Percentiles rank a stretch among this genome's conserved stretches.
Evolutionary conservation across 2,113 vertebrate genomes (phyloP).

Genomic region (Lutjanus erythropterus): DNA sequence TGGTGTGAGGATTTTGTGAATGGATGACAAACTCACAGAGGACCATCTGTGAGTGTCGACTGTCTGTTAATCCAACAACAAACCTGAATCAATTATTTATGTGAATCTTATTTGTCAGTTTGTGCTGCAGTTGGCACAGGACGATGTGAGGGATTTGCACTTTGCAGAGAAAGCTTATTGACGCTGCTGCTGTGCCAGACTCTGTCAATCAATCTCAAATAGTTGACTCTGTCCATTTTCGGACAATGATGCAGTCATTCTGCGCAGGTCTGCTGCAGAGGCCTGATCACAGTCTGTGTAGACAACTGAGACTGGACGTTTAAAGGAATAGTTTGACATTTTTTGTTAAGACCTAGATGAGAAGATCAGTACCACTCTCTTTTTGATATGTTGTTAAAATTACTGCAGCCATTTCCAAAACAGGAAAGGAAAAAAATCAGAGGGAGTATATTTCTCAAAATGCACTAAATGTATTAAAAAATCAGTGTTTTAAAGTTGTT

Average conservation of each 20-base stretch:
- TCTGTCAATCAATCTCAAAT: constrained; percentile 10
- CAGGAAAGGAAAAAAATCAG: not conserved
- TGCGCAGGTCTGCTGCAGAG: constrained; percentile 2
- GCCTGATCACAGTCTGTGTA: not conserved
- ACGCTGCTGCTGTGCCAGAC: not conserved
- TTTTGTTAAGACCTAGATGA: not conserved
- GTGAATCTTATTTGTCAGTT: constrained; percentile 13
- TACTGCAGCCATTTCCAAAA: not conserved
- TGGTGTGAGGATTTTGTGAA: constrained; percentile 17
- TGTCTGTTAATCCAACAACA: constrained; percentile 37
- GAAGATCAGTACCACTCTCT: not conserved
- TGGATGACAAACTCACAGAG: not conserved
- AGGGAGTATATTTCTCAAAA: not conserved
- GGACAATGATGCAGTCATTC: not conserved
- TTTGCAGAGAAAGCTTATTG: constrained; percentile 24
- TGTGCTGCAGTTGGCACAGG: constrained; percentile 9
- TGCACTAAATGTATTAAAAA: not conserved
- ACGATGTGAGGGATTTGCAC: constrained; percentile 32
- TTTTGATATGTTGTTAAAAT: not conserved
- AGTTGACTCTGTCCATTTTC: constrained; percentile 10
- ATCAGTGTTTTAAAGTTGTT: not conserved
- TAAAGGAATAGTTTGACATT: not conserved
- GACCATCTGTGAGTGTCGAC: constrained; percentile 19
- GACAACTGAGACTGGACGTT: not conserved
- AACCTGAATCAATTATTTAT: constrained; percentile 40